Percentiles rank a stretch among this genome's conserved stretches.
Conservation (phyloP, 1,140 invertebrate genomes). For the Holotrichia oblita region DNA sequence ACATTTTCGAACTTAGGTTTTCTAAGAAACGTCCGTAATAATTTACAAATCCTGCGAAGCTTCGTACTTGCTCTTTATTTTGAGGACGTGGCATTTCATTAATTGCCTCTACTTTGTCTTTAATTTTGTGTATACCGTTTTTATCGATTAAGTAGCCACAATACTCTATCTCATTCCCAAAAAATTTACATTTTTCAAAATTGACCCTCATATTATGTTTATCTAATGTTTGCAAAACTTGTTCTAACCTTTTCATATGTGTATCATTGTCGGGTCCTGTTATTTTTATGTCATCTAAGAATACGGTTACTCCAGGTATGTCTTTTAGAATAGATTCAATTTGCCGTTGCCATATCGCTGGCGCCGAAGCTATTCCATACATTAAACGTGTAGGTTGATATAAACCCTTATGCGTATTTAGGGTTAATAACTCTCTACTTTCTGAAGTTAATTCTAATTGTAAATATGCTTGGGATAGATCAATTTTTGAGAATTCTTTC, state of each 20-base stretch:
- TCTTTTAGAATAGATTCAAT: not conserved
- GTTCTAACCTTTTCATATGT: not conserved
- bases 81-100: not conserved
- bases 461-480: too few species aligned
- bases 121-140: conserved; percentile 47
- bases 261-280: conserved; percentile 37
- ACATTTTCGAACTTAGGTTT: not conserved
- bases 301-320: conserved; percentile 44
- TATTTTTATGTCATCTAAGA: conserved; percentile 54
- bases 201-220: not conserved
- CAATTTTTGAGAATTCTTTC: too few species aligned
- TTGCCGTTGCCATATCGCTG: not conserved
- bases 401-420: too few species aligned
- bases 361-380: too few species aligned
- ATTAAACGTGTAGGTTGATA: too few species aligned
- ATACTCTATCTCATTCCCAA: conserved; percentile 53
- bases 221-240: not conserved
- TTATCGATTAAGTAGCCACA: conserved; percentile 56
- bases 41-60: not conserved
- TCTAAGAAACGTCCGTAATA: not conserved
- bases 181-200: conserved; percentile 47
- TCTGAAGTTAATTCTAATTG: too few species aligned
- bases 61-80: not conserved
- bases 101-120: not conserved
- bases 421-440: too few species aligned